phyloP scores from a whole-genome alignment of 2,888 invertebrate genomes.

The Melangyna quadrimaculata region DNA sequence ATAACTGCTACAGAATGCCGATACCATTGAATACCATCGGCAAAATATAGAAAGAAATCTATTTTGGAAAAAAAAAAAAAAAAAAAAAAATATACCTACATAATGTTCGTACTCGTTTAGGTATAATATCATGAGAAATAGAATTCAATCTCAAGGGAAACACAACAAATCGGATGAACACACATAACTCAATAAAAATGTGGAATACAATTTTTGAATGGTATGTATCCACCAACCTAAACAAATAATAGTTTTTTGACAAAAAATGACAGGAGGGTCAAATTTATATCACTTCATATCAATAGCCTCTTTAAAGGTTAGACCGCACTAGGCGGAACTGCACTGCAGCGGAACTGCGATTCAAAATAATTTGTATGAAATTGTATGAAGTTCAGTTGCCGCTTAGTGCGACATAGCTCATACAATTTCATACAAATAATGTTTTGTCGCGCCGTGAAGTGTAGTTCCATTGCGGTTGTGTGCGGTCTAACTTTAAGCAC shows the following conservation, averaged over 20 bases:
- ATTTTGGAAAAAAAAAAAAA: background rate
- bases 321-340: no score
- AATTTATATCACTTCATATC: background rate
- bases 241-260: background rate
- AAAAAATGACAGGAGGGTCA: slow-evolving; percentile 6
- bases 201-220: slow-evolving; percentile 23
- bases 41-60: background rate
- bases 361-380: no score
- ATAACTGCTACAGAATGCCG: background rate
- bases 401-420: no score
- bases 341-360: no score
- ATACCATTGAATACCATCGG: background rate
- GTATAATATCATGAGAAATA: background rate
- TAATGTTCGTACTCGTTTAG: no score
- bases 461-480: no score
- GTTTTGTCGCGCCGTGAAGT: no score
- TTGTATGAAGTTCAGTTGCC: no score
- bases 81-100: background rate
- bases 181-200: slow-evolving; percentile 26
- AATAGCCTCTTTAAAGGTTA: background rate
- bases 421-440: no score
- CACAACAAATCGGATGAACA: slow-evolving; percentile 12
- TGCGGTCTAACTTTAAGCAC: no score
- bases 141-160: slow-evolving; percentile 2
- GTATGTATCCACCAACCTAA: background rate